Evolutionary conservation across 1,140 invertebrate genomes (phyloP), one percentile per base, ranked within the genome.

Genomic region (Pseudomyrmex dendroicus): DNA sequence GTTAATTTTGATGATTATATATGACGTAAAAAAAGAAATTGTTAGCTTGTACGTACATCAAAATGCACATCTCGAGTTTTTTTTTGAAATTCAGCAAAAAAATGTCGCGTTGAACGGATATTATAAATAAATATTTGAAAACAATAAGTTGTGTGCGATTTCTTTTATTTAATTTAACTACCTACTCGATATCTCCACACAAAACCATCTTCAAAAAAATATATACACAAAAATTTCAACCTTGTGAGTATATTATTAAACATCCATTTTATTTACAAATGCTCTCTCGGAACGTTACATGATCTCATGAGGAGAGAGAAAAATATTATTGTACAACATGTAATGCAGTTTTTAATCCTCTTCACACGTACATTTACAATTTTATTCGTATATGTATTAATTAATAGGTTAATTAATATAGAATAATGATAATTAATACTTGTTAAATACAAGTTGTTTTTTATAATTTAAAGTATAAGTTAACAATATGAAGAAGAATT

Each of bases 191-290:
- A 48, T 1, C n/a, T 52, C 2, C 4, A 25, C n/a, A 52, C 2
- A 5, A 35, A 35, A 15, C n/a, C 10, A 25, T 13, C 4, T 61
- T 59, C 12, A 5, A 13, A 59, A 8, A 22, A 17, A 62, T 64
- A 48, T 64, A 48, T 48, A 22, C 15, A 35, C 35, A 5, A 35
- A 57, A 44, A 63, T 78, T 61, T 67, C 35, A 74, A 74, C 20
- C 10, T 73, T 54, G 25, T 54, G 25, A 56, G 73, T 90, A 86
- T 90, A 88, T 91, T 89, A 92, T 91, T 93, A 92, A 92, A 92
- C 90, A 91, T 87, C 82, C 84, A 88, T 82, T 93, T 93, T 94
- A 93, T 93, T 94, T 93, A 93, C 92, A 94, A 90, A 91, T 91
- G 66, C 86, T 52, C 84, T 85, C 66, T 86, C 66, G 48, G 63